Evolutionary conservation across 2,797 vertebrate species (phyloP).

Genomic region (Anabacerthia variegaticeps): DNA sequence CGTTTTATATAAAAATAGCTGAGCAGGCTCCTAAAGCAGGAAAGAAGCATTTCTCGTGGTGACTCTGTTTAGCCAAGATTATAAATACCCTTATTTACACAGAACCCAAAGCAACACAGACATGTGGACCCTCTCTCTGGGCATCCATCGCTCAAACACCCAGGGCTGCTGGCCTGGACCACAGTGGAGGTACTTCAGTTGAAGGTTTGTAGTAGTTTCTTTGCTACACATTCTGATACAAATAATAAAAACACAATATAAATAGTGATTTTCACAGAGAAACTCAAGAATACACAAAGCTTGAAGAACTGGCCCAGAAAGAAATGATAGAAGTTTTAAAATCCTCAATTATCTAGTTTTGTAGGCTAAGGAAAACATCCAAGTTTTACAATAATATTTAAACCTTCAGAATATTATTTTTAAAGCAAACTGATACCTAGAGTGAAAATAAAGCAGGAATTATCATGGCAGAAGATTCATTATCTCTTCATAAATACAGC

Average conservation of each 20-base stretch:
- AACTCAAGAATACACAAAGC: constrained; percentile 32
- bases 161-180: constrained; percentile 15
- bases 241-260: constrained; percentile 45
- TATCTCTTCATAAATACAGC: background rate
- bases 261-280: constrained; percentile 50
- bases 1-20: constrained; percentile 69
- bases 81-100: constrained; percentile 73
- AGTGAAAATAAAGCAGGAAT: background rate
- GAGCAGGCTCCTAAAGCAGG: constrained; percentile 66
- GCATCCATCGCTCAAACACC: constrained; percentile 16
- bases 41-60: constrained; percentile 55
- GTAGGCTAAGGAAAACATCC: background rate
- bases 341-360: background rate
- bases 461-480: background rate
- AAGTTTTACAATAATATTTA: background rate
- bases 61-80: constrained; percentile 61
- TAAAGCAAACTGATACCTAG: background rate
- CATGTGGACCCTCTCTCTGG: background rate
- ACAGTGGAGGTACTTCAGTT: constrained; percentile 57
- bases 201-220: constrained; percentile 28
- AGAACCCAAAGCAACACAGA: constrained; percentile 40
- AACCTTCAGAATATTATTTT: background rate
- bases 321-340: background rate
- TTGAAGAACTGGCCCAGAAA: background rate
- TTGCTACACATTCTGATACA: constrained; percentile 49